Base-by-base conservation (phyloP, 2,888 invertebrate species). In the Philereme vetulata region DNA sequence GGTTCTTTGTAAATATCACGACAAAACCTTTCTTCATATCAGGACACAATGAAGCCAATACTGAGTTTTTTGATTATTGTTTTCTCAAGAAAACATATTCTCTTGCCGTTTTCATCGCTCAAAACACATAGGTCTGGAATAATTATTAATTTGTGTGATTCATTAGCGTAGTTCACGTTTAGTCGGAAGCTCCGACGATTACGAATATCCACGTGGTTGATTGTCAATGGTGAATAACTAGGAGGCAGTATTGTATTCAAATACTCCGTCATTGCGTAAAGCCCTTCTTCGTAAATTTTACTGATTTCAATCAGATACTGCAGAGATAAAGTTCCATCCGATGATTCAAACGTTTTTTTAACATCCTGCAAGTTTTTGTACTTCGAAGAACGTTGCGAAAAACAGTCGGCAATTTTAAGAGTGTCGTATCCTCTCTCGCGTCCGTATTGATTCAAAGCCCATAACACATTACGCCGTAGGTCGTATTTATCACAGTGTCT, bases 401-500 rank as follows among this genome's bases (percentile, higher is more conserved):
- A 56, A 50, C 43, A 2, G 7, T 56, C n/a, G 6, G 56, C 56
- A 56, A 56, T 45, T 5, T 48, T 32, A 51, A 56, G 51, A 50
- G 56, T 45, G 11, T 56, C 56, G 50, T 51, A 56, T 51, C 56
- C 56, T 35, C n/a, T 10, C 44, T 56, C 51, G 32, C 10, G 50
- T 10, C 56, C 56, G 51, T 42, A 50, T 56, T 50, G 10, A 51
- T 56, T 51, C 36, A 56, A 56, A 51, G 56, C 56, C 56, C 56
- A 56, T 36, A 56, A 44, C 44, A 56, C 56, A 42, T 56, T 56
- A 50, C 51, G 56, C 56, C 56, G 50, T 38, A 56, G 36, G 43
- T 56, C 36, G 50, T 44, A 50, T 45, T 56, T 45, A 43, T 56
- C 40, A 44, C 50, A 50, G 38, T 56, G 56, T 43, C 56, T 51